Evolutionary conservation across 2,797 vertebrate species (phyloP), one percentile per base, ranked within the genome.

Genomic region (Tokudaia tokunoshimensis): DNA sequence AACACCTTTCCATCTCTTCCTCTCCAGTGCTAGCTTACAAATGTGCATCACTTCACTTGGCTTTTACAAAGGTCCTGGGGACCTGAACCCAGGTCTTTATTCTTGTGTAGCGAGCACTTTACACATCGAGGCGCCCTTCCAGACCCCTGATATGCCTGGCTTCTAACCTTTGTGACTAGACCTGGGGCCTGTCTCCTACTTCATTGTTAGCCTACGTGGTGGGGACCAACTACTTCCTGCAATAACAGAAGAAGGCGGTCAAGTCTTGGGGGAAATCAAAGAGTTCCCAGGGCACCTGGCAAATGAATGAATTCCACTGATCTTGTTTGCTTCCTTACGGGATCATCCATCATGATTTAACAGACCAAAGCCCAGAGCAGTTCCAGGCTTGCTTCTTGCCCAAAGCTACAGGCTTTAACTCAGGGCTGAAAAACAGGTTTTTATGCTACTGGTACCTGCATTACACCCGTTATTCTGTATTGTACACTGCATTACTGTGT

Each of bases 321-420:
- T 96, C 91, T 97, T 34, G 87, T 97, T 97, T 95, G 85, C 89
- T 81, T 96, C 92, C 97, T 98, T 97, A 94, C 72, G 97, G 95
- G 95, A 82, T 96, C 97, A 98, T 98, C 97, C 92, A 96, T 97
- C 97, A 98, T 95, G 97, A 96, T 97, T 97, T 97, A 98, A 97
- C 95, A 96, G 89, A 59, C 78, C 74, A 70, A 92, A 97, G 81
- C 93, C 87, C 87, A 83, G 83, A 83, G 89, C 84, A 76, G 87
- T 96, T 95, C 15, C 20, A 88, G 76, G 95, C 78, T 1, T 75
- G 95, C 81, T 96, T 96, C 70, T 87, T 84, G 84, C 92, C 74
- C 95, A 65, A 44, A 95, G 95, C 44, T 72, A 52, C 50, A 50
- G 82, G 87, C 14, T 67, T n/a, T 22, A 81, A 94, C 89, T 91